These are phyloP conservation scores for Ornithorhynchus anatinus DNA, from an alignment of 2,113 vertebrate species.

Conservation along the genomic window DNA sequence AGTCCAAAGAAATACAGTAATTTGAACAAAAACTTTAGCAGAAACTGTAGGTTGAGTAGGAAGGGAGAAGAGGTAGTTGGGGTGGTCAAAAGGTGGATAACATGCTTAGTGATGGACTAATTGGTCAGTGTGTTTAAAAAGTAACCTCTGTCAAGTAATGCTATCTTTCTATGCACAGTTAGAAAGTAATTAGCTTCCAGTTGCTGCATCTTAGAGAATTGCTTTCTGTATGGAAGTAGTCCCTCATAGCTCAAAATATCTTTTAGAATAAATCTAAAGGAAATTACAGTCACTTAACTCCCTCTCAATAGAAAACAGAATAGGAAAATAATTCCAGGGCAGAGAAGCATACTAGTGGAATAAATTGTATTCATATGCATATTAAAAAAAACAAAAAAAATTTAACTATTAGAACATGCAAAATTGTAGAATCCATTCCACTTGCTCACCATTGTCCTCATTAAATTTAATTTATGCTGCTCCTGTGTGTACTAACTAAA, in stretches of 20 bases:
- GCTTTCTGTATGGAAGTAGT: background rate
- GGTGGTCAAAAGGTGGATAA: background rate
- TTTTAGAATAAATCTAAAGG: background rate
- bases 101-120: background rate
- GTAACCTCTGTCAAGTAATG: background rate
- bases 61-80: background rate
- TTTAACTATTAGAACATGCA: background rate
- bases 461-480: background rate
- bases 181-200: background rate
- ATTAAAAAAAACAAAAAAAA: background rate
- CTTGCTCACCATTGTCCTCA: background rate
- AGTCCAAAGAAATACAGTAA: conserved; percentile 10
- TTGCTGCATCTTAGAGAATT: background rate
- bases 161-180: background rate
- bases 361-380: background rate
- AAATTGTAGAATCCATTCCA: background rate
- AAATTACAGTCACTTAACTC: background rate
- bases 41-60: conserved; percentile 6
- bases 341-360: background rate
- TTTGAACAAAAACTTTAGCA: conserved; percentile 27
- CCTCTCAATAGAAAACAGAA: background rate
- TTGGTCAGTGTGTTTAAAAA: background rate
- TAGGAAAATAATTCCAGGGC: background rate
- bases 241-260: background rate
- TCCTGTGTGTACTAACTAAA: background rate